These are phyloP conservation scores for Agrochola macilenta DNA, from an alignment of 2,888 invertebrate genomes.

Conservation along the genomic window DNA sequence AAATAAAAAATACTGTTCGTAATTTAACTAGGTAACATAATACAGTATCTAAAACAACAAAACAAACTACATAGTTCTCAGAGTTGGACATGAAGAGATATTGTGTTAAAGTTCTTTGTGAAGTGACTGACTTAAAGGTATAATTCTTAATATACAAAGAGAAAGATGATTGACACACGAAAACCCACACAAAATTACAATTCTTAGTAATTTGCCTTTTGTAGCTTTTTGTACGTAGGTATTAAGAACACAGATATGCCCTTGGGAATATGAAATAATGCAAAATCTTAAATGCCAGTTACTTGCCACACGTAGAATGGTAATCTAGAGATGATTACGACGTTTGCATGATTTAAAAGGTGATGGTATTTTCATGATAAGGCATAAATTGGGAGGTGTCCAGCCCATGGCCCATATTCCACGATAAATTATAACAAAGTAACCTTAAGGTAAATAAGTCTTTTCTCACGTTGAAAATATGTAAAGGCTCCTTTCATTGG, in stretches of 20 bases:
- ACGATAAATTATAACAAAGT: background rate
- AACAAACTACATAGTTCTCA: background rate
- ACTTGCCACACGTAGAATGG: background rate
- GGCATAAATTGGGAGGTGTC: too few species aligned
- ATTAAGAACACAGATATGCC: background rate
- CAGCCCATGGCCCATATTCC: background rate
- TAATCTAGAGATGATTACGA: background rate
- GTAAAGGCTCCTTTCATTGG: too few species aligned
- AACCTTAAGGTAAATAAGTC: too few species aligned
- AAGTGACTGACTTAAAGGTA: background rate
- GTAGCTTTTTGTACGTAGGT: background rate
- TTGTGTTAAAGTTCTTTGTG: background rate
- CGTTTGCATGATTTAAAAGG: background rate
- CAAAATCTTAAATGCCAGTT: background rate
- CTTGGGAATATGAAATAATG: background rate
- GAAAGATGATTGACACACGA: slow-evolving; percentile 27
- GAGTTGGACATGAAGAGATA: background rate
- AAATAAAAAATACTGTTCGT: too few species aligned
- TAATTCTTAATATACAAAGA: slow-evolving; percentile 3
- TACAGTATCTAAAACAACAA: background rate
- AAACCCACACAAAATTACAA: slow-evolving; percentile 12
- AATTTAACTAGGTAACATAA: too few species aligned
- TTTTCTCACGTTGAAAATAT: too few species aligned
- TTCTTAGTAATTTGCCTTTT: slow-evolving; percentile 12
- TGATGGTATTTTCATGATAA: background rate